These are phyloP conservation scores for Hepsetus odoe DNA, from an alignment of 2,113 vertebrate genomes.

Conservation along the genomic window DNA sequence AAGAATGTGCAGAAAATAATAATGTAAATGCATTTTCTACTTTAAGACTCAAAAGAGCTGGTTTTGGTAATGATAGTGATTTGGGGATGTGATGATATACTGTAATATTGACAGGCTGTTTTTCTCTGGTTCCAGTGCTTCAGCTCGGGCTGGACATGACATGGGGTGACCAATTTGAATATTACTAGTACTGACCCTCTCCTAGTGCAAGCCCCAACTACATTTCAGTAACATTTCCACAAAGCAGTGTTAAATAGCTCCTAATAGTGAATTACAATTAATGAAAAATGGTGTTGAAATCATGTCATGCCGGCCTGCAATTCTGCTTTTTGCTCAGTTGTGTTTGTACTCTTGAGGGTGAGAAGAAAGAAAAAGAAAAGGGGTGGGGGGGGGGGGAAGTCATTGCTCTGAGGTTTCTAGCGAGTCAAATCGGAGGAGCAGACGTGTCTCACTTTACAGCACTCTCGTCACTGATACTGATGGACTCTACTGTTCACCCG, in stretches of 20 bases:
- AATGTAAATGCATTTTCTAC: conserved; percentile 58
- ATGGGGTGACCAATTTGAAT: background rate
- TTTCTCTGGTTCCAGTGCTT: conserved; percentile 27
- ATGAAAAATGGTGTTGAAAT: conserved; percentile 22
- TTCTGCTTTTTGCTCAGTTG: conserved; percentile 32
- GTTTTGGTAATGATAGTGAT: conserved; percentile 31
- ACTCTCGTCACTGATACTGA: conserved; percentile 57
- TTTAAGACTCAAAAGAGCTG: conserved; percentile 47
- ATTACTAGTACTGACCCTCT: background rate
- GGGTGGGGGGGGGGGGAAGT: too few species aligned
- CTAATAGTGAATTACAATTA: conserved; percentile 30
- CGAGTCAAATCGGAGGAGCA: conserved; percentile 30
- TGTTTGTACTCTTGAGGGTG: conserved; percentile 26
- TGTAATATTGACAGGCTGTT: conserved; percentile 31
- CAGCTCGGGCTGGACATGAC: background rate
- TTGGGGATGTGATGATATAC: conserved; percentile 14
- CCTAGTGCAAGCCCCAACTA: background rate
- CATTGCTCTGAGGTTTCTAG: conserved; percentile 18
- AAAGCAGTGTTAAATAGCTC: conserved; percentile 15
- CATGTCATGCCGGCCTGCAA: conserved; percentile 17
- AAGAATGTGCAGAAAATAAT: conserved; percentile 39
- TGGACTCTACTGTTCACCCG: conserved; percentile 59
- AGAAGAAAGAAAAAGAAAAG: background rate
- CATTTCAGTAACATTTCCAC: conserved; percentile 5
- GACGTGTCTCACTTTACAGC: conserved; percentile 6